phyloP scores from a whole-genome alignment of 2,888 invertebrate species.

The Oligia strigilis region DNA sequence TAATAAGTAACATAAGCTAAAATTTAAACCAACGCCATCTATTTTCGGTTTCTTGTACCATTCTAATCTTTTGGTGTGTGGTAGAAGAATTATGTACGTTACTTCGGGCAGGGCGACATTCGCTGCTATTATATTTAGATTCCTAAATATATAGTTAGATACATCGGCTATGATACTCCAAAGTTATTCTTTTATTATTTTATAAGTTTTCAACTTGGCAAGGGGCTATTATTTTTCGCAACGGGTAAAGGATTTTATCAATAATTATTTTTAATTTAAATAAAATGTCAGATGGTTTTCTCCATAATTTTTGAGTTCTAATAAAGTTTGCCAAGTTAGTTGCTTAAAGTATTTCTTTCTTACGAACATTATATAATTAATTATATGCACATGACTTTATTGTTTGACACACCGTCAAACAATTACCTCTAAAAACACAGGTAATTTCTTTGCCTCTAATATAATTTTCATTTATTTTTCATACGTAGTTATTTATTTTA shows the following conservation, averaged over 20 bases:
- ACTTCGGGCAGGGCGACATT: slow-evolving; percentile 38
- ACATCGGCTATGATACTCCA: slow-evolving; percentile 87
- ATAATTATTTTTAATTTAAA: background rate
- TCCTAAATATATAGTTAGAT: slow-evolving; percentile 85
- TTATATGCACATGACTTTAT: background rate
- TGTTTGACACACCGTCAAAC: background rate
- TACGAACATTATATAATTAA: slow-evolving; percentile 4
- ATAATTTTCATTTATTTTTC: background rate
- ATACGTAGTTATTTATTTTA: background rate
- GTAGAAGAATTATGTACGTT: slow-evolving; percentile 25
- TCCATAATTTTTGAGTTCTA: background rate
- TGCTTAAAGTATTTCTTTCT: slow-evolving; percentile 8
- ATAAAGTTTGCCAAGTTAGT: slow-evolving; percentile 31
- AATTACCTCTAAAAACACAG: background rate
- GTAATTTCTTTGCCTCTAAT: background rate
- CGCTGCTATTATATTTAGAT: slow-evolving; percentile 81
- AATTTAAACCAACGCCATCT: slow-evolving; percentile 62
- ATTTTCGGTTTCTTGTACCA: slow-evolving; percentile 44
- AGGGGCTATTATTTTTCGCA: slow-evolving; percentile 2
- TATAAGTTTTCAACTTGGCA: slow-evolving; percentile 57
- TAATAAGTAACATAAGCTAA: slow-evolving; percentile 41
- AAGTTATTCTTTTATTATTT: slow-evolving; percentile 73
- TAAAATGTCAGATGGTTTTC: background rate
- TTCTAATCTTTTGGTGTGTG: slow-evolving; percentile 31
- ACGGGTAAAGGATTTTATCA: background rate